These are phyloP conservation scores for Nephrotoma guestfalica DNA, from an alignment of 2,888 invertebrate genomes.

Conservation along the genomic window DNA sequence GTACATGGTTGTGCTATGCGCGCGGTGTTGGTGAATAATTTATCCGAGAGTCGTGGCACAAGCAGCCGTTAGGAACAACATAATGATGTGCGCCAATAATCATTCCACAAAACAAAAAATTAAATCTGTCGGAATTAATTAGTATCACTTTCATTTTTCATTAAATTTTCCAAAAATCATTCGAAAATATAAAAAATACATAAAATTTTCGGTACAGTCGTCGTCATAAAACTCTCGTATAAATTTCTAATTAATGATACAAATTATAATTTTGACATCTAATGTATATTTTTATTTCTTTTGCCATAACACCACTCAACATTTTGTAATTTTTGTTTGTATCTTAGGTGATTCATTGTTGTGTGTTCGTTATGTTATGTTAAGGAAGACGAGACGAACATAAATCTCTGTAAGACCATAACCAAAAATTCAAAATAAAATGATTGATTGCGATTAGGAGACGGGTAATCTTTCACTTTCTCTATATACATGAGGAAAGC, in stretches of 20 bases:
- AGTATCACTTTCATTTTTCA: not conserved
- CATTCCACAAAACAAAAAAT: not conserved
- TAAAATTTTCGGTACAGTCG: not conserved
- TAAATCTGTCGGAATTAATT: not conserved
- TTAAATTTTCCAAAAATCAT: not conserved
- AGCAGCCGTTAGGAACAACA: not conserved
- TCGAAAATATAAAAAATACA: not conserved
- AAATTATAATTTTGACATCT: not conserved
- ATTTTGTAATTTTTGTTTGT: not conserved
- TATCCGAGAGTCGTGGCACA: not conserved
- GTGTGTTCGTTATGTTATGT: not conserved
- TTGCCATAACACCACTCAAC: not conserved
- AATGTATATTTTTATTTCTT: not conserved
- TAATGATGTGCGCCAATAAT: not conserved
- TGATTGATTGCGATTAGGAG: too few relatives aligned
- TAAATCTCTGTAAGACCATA: too few relatives aligned
- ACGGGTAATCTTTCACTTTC: too few relatives aligned
- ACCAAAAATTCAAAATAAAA: too few relatives aligned
- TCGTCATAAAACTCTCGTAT: not conserved
- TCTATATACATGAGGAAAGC: too few relatives aligned
- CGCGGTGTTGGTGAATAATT: not conserved
- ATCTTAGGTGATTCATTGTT: not conserved
- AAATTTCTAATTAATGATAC: not conserved
- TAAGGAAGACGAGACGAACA: too few relatives aligned
- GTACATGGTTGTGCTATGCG: not conserved